Conservation (phyloP, 2,113 vertebrate genomes). For the Corvus hawaiiensis region DNA sequence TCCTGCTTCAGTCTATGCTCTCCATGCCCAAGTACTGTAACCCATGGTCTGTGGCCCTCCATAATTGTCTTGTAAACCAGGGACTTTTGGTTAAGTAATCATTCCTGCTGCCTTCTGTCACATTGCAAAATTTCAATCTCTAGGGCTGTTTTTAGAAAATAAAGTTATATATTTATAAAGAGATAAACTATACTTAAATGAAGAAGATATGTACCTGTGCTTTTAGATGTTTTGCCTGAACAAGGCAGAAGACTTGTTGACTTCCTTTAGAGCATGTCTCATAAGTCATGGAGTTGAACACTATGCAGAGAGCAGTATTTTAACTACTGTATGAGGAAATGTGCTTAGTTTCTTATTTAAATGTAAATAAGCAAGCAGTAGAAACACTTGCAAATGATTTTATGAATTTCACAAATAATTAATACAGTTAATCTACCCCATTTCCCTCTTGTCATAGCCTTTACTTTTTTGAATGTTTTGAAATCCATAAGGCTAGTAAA, state of each 20-base stretch:
- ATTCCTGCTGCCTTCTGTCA: background rate
- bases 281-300: background rate
- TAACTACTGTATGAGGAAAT: background rate
- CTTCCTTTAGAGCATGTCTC: background rate
- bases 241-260: background rate
- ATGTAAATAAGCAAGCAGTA: background rate
- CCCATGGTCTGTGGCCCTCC: background rate
- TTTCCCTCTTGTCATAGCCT: background rate
- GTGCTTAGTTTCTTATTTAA: background rate
- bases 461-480: background rate
- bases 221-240: background rate
- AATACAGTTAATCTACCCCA: background rate
- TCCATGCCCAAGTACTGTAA: background rate
- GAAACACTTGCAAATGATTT: background rate
- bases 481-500: background rate
- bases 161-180: background rate
- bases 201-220: background rate
- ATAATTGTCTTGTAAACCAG: background rate
- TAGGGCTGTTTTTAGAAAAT: background rate
- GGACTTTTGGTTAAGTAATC: background rate
- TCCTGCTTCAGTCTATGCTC: background rate
- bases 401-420: background rate
- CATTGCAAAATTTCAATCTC: background rate
- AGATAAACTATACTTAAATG: background rate
- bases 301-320: background rate